phyloP scores from a whole-genome alignment of 2,797 vertebrate genomes.

The Psittacula derbiana region DNA sequence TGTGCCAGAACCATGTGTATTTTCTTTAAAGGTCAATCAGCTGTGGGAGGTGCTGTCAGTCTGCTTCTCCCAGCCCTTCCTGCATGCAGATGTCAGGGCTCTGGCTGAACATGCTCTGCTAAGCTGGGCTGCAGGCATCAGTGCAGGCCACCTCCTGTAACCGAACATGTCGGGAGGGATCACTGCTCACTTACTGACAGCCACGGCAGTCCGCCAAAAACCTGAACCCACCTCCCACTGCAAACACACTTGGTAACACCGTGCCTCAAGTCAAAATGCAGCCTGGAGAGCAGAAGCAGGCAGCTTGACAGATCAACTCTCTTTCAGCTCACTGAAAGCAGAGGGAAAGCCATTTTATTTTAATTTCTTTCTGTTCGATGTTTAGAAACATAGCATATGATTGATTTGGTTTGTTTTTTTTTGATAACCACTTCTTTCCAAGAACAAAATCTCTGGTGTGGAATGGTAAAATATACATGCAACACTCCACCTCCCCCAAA shows the following conservation, averaged over 20 bases:
- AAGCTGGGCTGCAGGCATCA: neutral
- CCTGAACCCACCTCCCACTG: neutral
- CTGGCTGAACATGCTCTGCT: neutral
- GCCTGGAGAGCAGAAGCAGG: neutral
- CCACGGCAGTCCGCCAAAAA: neutral
- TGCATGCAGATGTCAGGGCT: neutral
- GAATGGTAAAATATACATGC: neutral
- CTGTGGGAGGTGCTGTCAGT: conserved; percentile 7
- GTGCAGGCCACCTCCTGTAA: neutral
- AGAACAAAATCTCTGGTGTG: neutral
- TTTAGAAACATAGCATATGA: neutral
- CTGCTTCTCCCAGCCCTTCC: neutral
- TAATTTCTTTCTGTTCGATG: neutral
- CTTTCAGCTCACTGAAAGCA: neutral
- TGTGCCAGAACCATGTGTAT: neutral
- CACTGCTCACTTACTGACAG: neutral
- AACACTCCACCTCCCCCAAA: neutral
- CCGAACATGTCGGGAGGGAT: neutral
- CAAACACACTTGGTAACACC: neutral
- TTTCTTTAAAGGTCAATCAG: conserved; percentile 41
- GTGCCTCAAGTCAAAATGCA: neutral
- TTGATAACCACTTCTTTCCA: neutral
- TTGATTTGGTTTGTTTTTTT: neutral
- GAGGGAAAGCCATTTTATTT: neutral
- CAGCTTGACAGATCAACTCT: neutral